These are phyloP conservation scores for Heliothis peltigera DNA, from an alignment of 2,888 invertebrate genomes.

Conservation along the genomic window DNA sequence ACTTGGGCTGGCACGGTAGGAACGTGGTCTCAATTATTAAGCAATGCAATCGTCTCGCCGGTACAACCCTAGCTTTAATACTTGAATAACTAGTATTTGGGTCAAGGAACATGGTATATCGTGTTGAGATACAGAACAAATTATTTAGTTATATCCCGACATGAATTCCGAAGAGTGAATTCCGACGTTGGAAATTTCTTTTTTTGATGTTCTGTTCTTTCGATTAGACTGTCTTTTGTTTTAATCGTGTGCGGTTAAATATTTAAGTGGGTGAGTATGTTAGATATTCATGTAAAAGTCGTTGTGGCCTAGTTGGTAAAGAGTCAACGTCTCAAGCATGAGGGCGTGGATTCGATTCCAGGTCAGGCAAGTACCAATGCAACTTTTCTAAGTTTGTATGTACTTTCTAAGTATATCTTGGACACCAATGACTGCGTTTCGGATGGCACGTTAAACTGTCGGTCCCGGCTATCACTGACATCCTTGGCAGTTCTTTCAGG, in stretches of 20 bases:
- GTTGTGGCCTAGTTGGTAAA: no score
- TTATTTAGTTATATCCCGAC: slow-evolving; percentile 71
- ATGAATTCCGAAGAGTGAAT: slow-evolving; percentile 61
- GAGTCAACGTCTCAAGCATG: no score
- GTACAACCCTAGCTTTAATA: slow-evolving; percentile 84
- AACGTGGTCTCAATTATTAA: slow-evolving; percentile 86
- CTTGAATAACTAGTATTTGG: slow-evolving; percentile 86
- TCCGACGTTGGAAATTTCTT: slow-evolving; percentile 24
- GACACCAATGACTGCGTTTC: no score
- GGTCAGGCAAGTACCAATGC: no score
- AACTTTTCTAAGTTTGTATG: no score
- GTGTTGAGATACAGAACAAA: slow-evolving; percentile 62
- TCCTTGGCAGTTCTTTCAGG: no score
- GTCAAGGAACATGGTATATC: slow-evolving; percentile 75
- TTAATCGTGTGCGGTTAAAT: slow-evolving; percentile 1
- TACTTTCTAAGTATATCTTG: no score
- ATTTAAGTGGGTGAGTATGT: slow-evolving; percentile 26
- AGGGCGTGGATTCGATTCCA: no score
- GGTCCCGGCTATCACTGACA: no score
- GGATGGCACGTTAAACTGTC: no score
- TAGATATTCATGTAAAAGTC: slow-evolving; percentile 51
- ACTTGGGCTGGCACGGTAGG: slow-evolving; percentile 63
- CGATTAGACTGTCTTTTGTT: slow-evolving; percentile 40
- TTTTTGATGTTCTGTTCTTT: slow-evolving; percentile 33
- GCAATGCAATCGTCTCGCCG: slow-evolving; percentile 83